phyloP scores from a whole-genome alignment of 2,797 vertebrate genomes.

The Danio kyathit region DNA sequence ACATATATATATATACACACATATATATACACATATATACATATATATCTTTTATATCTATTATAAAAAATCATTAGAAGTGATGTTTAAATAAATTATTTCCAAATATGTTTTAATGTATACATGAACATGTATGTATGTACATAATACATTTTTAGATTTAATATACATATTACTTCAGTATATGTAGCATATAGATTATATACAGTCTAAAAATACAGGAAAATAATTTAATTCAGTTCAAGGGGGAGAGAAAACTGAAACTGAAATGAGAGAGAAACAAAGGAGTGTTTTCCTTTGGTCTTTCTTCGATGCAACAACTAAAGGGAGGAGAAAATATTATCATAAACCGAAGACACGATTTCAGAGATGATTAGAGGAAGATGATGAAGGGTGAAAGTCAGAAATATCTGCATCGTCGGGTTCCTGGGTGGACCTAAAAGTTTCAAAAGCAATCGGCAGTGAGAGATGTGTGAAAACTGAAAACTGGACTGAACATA shows the following conservation, averaged over 20 bases:
- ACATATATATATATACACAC: no score
- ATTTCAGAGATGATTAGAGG: neutral
- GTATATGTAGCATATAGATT: no score
- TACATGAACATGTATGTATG: no score
- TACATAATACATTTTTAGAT: no score
- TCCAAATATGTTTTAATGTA: no score
- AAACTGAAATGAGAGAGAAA: slow-evolving; percentile 16
- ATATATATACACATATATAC: no score
- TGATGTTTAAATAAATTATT: no score
- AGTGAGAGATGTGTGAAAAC: neutral
- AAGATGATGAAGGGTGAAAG: neutral
- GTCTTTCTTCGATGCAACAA: slow-evolving; percentile 35
- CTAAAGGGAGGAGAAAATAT: slow-evolving; percentile 45
- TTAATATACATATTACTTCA: no score
- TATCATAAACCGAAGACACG: slow-evolving; percentile 29
- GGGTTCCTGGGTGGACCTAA: slow-evolving; percentile 11
- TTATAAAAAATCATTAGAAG: neutral
- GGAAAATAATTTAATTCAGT: neutral
- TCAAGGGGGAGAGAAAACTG: neutral
- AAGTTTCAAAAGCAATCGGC: neutral
- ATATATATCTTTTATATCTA: no score
- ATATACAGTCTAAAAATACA: neutral
- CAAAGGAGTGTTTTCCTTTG: neutral
- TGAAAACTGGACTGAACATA: neutral
- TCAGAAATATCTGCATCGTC: neutral